phyloP scores from a whole-genome alignment of 2,888 invertebrate genomes.

The Phymatocera aterrima region DNA sequence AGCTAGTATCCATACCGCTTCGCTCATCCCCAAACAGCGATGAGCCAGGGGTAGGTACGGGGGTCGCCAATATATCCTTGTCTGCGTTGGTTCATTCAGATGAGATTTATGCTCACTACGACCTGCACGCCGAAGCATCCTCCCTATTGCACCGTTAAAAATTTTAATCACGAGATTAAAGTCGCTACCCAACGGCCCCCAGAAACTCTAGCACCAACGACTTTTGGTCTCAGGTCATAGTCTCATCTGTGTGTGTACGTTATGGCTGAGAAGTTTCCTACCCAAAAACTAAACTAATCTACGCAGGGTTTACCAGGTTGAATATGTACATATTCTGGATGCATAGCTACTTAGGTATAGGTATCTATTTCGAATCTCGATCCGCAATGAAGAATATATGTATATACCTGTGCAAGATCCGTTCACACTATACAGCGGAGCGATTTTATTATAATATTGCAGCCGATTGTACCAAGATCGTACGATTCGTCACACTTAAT shows the following conservation, averaged over 20 bases:
- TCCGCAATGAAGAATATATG: no score
- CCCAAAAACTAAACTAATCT: background rate
- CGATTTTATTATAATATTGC: no score
- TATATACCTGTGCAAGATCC: no score
- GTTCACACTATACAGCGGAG: no score
- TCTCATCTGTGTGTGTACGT: background rate
- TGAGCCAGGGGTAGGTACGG: background rate
- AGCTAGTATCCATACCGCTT: background rate
- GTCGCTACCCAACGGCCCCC: background rate
- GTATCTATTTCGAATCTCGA: no score
- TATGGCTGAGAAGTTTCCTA: background rate
- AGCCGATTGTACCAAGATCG: no score
- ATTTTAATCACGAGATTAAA: slow-evolving; percentile 40
- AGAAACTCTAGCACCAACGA: slow-evolving; percentile 4
- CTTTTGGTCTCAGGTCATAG: background rate
- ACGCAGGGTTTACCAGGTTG: background rate
- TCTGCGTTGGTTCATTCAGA: slow-evolving; percentile 37
- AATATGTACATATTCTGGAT: background rate
- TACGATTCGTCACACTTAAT: no score
- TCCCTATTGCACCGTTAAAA: slow-evolving; percentile 5
- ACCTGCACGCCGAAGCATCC: slow-evolving; percentile 11
- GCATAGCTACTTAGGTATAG: background rate
- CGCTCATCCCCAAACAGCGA: background rate
- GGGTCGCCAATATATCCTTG: slow-evolving; percentile 26
- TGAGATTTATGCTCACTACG: slow-evolving; percentile 27